Base-by-base conservation (phyloP, 1,140 invertebrate species). In the Meteorus sp. region DNA sequence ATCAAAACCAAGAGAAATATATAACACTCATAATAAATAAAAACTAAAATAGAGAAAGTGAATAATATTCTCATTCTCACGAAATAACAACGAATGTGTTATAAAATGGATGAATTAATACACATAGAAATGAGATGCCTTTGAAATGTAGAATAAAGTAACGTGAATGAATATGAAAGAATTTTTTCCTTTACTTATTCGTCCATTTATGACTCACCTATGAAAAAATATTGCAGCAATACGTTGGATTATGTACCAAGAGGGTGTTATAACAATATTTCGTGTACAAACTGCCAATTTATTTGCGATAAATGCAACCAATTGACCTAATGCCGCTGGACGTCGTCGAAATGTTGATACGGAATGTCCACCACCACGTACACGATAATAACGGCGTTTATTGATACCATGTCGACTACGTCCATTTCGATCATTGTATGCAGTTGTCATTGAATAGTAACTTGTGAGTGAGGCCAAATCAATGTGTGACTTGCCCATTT, bases 241-340 rank as follows among this genome's bases (percentile, higher is more conserved):
- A 47, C 58, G 67, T 17, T 67, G 63, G 4, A 72, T 19, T 5
- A 75, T 58, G 25, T 69, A 72, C 52, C 56, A 65, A 0, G 72
- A 71, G 7, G 74, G 72, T 2, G 44, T 47, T 13, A 75, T 56
- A 5, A 75, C 31, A 7, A 75, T 59, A 13, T 61, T 67, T 39
- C 62, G 71, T 1, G 72, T 72, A 13, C 68, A 74, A 2, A 60
- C 60, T 3, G 64, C 62, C 22, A 76, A 51, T 56, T 68, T 69
- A 20, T 54, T 48, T 0, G 67, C 65, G 3, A 76, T 56, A 41
- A 72, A 72, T 2, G 62, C 69, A 9, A 76, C 50, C 8, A 76
- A 23, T 25, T 67, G 69, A 20, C 71, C 71, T 2, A 76, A 62
- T 0, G 72, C 69, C 19, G 70, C 67, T 0, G 68, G 70, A 55